Evolutionary conservation across 2,888 invertebrate genomes (phyloP), one percentile per base, ranked within the genome.

Genomic region (Dorcus parallelipipedus): DNA sequence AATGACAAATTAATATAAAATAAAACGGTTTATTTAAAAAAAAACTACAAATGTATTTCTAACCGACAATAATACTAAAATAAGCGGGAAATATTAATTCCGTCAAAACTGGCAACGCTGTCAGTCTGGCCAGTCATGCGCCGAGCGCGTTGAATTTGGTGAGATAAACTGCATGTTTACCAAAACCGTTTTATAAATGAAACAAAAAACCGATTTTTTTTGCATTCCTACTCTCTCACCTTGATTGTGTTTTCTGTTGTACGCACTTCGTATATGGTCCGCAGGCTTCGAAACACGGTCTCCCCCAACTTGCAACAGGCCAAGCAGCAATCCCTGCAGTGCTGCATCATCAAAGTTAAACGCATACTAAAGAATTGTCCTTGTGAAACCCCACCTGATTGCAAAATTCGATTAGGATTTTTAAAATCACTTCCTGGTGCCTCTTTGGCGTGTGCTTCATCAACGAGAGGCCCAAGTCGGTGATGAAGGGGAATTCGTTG

Each of bases 301-400:
- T 79, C 78, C 3, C 78, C 77, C 59, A 79, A 71, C 66, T 75
- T 75, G 58, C 74, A 73, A 57, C 74, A 76, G 17, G 73, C 68
- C 53, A 72, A 63, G 48, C 77, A 67, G 60, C 73, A 73, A 61
- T 77, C 76, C 64, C 72, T 73, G 26, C 26, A 33, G 26, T 33
- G 26, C 26, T 33, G 7, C 26, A 33, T 6, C 8, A 26, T 38
- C 7, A 9, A 39, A n/a, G 2, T 50, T 23, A 14, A 14, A 17
- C 17, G n/a, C 38, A 14, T 3, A 2, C 9, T 23, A 33, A 17
- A 1, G 17, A 47, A 5, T 47, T 41, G 17, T 9, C n/a, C 8
- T 8, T 1, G 10, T 38, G 3, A 50, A 1, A 39, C 10, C 52
- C 1, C 3, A 64, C 65, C 43, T 64, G 59, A 9, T 48, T 52